These are phyloP conservation scores for Agrochola macilenta DNA, from an alignment of 2,888 invertebrate genomes.

Conservation along the genomic window DNA sequence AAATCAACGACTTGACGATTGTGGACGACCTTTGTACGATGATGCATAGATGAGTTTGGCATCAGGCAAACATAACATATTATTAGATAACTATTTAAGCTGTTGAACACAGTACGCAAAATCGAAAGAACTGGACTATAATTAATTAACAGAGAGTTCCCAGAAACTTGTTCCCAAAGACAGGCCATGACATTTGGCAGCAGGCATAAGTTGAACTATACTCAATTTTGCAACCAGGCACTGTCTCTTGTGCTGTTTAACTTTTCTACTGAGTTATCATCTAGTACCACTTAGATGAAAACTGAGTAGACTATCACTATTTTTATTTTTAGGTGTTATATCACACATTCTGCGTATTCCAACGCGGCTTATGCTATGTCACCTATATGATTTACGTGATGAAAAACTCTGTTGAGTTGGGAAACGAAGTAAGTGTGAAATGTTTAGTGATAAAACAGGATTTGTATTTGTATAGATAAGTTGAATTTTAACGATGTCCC, in stretches of 20 bases:
- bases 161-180: too few species aligned
- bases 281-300: too few species aligned
- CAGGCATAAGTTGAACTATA: background rate
- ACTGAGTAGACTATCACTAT: too few species aligned
- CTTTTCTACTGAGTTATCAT: background rate
- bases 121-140: too few species aligned
- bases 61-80: background rate
- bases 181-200: background rate
- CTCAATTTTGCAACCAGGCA: background rate
- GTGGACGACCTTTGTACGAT: background rate
- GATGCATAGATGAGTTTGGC: background rate
- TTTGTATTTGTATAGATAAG: background rate
- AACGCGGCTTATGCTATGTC: slow-evolving; percentile 10
- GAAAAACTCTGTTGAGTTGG: background rate
- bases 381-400: slow-evolving; percentile 2
- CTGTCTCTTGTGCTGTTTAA: background rate
- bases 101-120: too few species aligned
- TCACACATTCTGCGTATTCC: slow-evolving; percentile 16
- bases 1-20: background rate
- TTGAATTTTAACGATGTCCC: background rate
- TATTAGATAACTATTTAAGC: background rate
- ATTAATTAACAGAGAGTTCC: too few species aligned
- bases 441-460: background rate
- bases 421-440: slow-evolving; percentile 6
- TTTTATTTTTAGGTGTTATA: slow-evolving; percentile 15